Percentiles rank a stretch among this genome's conserved stretches.
phyloP scores from a whole-genome alignment of 2,113 vertebrate genomes.

The Gopherus evgoodei region DNA sequence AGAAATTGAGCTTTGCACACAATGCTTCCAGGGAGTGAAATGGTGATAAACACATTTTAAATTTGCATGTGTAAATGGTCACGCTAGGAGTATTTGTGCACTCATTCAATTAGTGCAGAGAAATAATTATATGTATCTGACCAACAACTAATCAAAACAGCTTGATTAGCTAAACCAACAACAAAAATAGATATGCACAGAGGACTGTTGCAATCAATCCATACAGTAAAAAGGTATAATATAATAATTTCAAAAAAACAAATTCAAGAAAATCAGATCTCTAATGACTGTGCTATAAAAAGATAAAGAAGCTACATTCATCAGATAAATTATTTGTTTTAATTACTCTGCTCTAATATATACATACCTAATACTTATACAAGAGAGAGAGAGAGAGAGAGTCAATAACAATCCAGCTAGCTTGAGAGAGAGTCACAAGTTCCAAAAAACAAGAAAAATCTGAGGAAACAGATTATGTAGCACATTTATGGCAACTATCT shows the following conservation, averaged over 20 bases:
- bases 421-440: not conserved
- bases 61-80: conserved; percentile 60
- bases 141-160: conserved; percentile 30
- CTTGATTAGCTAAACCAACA: not conserved
- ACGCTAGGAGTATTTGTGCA: conserved; percentile 21
- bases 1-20: conserved; percentile 32
- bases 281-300: not conserved
- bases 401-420: not conserved
- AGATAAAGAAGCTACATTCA: not conserved
- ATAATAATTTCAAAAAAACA: not conserved
- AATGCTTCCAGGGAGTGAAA: not conserved
- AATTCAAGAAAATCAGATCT: not conserved
- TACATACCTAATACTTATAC: not conserved
- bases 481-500: not conserved
- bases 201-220: not conserved
- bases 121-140: conserved; percentile 44
- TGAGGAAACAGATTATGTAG: not conserved
- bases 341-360: not conserved
- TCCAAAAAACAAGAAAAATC: not conserved
- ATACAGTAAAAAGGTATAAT: not conserved
- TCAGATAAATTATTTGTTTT: not conserved
- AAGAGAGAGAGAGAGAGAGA: not conserved
- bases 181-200: not conserved
- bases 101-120: conserved; percentile 30
- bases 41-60: conserved; percentile 48